These are phyloP conservation scores for Andrena trimmerana DNA, from an alignment of 2,888 invertebrate species.

Conservation along the genomic window DNA sequence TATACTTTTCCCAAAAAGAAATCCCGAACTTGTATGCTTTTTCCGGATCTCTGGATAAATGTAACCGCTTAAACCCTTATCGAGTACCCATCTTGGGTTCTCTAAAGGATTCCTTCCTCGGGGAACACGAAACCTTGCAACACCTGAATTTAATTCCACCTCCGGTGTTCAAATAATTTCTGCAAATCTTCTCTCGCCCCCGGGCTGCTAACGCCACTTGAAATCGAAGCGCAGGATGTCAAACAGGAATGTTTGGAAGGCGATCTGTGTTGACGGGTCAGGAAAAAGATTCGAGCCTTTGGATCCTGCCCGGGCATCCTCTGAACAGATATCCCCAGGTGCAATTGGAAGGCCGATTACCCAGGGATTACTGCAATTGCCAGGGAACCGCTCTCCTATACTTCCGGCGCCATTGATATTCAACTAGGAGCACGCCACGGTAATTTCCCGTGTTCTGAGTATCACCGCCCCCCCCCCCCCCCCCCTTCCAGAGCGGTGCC, in stretches of 20 bases:
- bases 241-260: conserved; percentile 2
- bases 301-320: conserved; percentile 5
- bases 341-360: conserved; percentile 76
- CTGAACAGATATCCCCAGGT: conserved; percentile 54
- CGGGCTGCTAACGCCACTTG: not conserved
- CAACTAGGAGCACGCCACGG: conserved; percentile 76
- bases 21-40: too few species aligned
- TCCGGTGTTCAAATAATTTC: not conserved
- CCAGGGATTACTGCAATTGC: conserved; percentile 77
- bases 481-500: not conserved
- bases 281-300: conserved; percentile 17
- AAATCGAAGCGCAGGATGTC: conserved; percentile 7
- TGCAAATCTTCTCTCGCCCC: not conserved
- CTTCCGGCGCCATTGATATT: conserved; percentile 79
- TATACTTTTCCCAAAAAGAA: too few species aligned
- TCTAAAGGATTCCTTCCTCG: too few species aligned
- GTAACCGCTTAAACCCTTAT: too few species aligned
- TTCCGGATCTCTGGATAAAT: too few species aligned
- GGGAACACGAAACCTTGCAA: too few species aligned
- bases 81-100: too few species aligned
- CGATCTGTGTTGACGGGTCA: not conserved
- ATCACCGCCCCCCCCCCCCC: conserved; percentile 25
- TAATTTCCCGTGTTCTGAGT: conserved; percentile 72
- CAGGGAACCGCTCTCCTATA: conserved; percentile 66
- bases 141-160: too few species aligned